phyloP scores from a whole-genome alignment of 2,113 vertebrate genomes.

The Vimba vimba region DNA sequence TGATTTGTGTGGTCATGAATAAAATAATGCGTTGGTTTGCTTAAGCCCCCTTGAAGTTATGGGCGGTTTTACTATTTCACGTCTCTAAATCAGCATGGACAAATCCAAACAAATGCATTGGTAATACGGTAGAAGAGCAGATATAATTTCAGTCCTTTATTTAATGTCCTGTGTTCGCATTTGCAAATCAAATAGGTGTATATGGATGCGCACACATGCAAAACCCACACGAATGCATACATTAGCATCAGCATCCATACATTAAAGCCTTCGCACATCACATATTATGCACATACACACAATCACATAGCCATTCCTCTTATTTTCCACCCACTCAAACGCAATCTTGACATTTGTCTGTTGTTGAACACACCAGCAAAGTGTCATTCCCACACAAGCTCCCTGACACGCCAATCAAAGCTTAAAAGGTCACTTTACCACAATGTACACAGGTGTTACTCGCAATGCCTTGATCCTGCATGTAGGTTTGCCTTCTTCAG shows the following conservation, averaged over 20 bases:
- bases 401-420: conserved; percentile 47
- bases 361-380: conserved; percentile 43
- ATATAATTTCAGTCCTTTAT: conserved; percentile 28
- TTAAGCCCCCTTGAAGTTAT: conserved; percentile 47
- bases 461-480: conserved; percentile 22
- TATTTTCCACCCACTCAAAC: conserved; percentile 11
- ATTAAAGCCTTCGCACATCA: conserved; percentile 18
- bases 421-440: conserved; percentile 55
- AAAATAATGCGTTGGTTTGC: conserved; percentile 23
- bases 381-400: conserved; percentile 41
- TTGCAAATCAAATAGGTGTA: conserved; percentile 28
- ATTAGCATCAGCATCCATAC: neutral
- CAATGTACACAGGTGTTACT: conserved; percentile 43
- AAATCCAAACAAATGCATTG: conserved; percentile 38
- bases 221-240: conserved; percentile 25
- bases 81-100: conserved; percentile 46
- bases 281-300: conserved; percentile 4
- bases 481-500: conserved; percentile 20
- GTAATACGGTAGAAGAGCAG: neutral
- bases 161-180: neutral
- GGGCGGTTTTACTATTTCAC: conserved; percentile 47
- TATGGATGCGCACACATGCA: neutral
- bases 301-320: conserved; percentile 4
- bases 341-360: conserved; percentile 4
- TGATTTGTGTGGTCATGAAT: conserved; percentile 57